Conservation (phyloP, 2,888 invertebrate genomes). For the Drosophila mayaguana region DNA sequence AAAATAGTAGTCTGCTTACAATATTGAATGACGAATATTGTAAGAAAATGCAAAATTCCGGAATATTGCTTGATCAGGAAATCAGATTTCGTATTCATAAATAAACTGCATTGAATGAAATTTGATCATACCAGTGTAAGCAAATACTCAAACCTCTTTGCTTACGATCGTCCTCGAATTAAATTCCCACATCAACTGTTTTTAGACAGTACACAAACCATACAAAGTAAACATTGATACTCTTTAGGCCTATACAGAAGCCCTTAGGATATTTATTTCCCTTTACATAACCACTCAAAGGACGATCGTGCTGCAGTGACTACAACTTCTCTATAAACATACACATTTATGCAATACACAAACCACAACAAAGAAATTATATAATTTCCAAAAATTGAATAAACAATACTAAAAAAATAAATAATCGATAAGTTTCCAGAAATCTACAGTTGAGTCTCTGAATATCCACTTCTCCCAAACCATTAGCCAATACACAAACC, state of each 20-base stretch:
- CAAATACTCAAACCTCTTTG: background rate
- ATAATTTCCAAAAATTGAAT: background rate
- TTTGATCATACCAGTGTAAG: too few species aligned
- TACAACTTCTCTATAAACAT: too few species aligned
- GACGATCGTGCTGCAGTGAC: background rate
- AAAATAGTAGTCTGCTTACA: slow-evolving; percentile 3
- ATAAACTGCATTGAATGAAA: too few species aligned
- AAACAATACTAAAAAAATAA: background rate
- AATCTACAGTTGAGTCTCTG: background rate
- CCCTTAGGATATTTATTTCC: background rate
- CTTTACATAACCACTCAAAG: background rate
- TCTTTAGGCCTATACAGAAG: background rate
- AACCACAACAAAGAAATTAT: background rate
- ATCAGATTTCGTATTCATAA: too few species aligned
- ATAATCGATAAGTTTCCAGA: background rate
- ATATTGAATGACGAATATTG: too few species aligned
- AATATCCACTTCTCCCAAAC: too few species aligned
- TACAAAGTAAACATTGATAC: background rate
- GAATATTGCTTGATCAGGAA: too few species aligned
- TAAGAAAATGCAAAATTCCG: too few species aligned
- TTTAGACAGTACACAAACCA: background rate
- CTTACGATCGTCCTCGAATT: background rate
- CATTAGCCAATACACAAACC: background rate
- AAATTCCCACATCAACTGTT: background rate
- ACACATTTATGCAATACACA: too few species aligned